A percentile compares a stretch with the other conserved stretches of the same genome.
Conservation (phyloP, 2,797 vertebrate species). For the Pterois miles region DNA sequence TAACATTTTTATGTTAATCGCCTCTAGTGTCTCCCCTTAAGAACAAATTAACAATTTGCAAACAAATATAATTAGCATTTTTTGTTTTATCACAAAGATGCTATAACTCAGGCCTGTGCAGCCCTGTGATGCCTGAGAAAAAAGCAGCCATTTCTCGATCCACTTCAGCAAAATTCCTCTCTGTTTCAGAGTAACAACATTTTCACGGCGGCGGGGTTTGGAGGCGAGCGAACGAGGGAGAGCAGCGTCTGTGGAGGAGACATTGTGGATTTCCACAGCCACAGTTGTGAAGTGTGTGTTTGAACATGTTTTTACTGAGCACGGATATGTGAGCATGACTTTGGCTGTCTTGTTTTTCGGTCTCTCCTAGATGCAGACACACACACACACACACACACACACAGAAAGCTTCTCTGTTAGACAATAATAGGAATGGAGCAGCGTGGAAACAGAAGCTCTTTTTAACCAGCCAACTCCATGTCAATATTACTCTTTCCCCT, state of each 20-base stretch:
- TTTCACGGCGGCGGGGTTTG: neutral
- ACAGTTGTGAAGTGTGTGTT: slow-evolving; percentile 15
- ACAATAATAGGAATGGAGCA: slow-evolving; percentile 58
- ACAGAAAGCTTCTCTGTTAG: slow-evolving; percentile 13
- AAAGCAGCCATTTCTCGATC: slow-evolving; percentile 8
- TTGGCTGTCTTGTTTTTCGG: slow-evolving; percentile 20
- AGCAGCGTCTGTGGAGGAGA: slow-evolving; percentile 17
- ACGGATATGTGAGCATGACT: slow-evolving; percentile 19
- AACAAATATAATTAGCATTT: neutral
- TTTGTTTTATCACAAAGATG: neutral
- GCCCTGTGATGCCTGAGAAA: neutral
- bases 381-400: slow-evolving; percentile 12
- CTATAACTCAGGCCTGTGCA: neutral
- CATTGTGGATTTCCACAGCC: slow-evolving; percentile 6
- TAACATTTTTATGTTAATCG: too few relatives aligned
- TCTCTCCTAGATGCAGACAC: neutral
- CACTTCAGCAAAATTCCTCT: slow-evolving; percentile 36
- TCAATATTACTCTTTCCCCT: slow-evolving; percentile 77
- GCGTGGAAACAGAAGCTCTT: slow-evolving; percentile 66
- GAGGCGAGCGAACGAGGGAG: neutral
- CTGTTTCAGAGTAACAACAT: slow-evolving; percentile 37
- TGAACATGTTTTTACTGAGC: slow-evolving; percentile 11
- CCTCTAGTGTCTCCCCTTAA: too few relatives aligned
- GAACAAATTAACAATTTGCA: too few relatives aligned
- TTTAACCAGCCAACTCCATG: slow-evolving; percentile 58